Base-by-base conservation (phyloP, 1,140 invertebrate species). In the Palaemon carinicauda region DNA sequence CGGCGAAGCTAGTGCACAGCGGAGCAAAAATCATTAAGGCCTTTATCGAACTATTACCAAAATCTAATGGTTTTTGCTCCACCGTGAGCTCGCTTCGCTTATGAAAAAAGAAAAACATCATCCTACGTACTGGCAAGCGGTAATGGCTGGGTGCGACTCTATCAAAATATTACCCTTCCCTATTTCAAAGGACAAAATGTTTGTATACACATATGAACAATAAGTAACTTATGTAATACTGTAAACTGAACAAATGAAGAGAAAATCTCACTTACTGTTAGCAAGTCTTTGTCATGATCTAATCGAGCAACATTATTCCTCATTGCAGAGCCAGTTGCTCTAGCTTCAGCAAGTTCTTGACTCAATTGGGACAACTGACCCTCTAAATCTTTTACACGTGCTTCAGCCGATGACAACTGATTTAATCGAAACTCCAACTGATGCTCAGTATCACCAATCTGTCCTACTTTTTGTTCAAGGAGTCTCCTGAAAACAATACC, bases 341-440 rank as follows among this genome's bases (percentile, higher is more conserved):
- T 41, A 15, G 82, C 21, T 56, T 82, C 69, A 29, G 73, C 74
- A 50, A 88, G 88, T 29, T 88, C 82, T 51, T 75, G 33, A 14
- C 78, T 81, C 41, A 80, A 51, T 24, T 77, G 15, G 24, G 12
- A 33, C 65, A 86, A 29, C 83, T 88, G 71, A n/a, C 54, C 78
- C 50, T 85, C 82, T 24, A 88, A 56, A 41, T 88, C 78, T n/a
- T 69, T 75, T 24, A 85, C 79, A 12, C 88, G 82, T 10, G 29
- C 53, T 60, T 88, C 82, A 12, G 79, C 52, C 24, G n/a, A 21
- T 19, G 78, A 80, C 21, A 88, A 50, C 50, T 85, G 74, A 14
- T 56, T 82, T 4, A 86, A 80, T 5, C 82, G 88, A 21, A 85
- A 78, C 73, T 88, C 88, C 79, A 88, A 82, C 79, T 86, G 79